Evolutionary conservation across 2,888 invertebrate species (phyloP), one percentile per base, ranked within the genome.

Genomic region (Oxycera nigricornis): DNA sequence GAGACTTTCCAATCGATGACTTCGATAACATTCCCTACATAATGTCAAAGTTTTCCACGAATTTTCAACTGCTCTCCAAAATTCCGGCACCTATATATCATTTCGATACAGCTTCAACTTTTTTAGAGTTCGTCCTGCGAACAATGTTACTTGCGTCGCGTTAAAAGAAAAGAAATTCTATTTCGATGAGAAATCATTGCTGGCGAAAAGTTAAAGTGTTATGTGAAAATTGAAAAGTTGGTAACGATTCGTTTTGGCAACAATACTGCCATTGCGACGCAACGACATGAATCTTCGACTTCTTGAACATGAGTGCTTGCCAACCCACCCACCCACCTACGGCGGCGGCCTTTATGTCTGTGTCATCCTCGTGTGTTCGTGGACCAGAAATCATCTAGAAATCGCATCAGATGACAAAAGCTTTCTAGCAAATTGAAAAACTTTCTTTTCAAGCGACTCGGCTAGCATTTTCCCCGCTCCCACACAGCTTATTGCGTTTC

Each of bases 401-500:
- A 46, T 14, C 24, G 26, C 46, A 67, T 67, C 67, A 52, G 39
- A 72, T 57, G 57, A 72, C 72, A 75, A 67, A 75, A 76, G 75
- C 76, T 73, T 73, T 76, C 72, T 72, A 50, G 61, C 26, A 76
- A 76, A 76, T 76, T 76, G 76, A 73, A 76, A 76, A 76, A 76
- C 46, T 76, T 76, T 76, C 30, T 59, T 2, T 46, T n/a, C n/a
- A n/a, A n/a, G n/a, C n/a, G n/a, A n/a, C n/a, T n/a, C n/a, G n/a
- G n/a, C n/a, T n/a, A n/a, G n/a, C n/a, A n/a, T n/a, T n/a, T n/a
- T n/a, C n/a, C n/a, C n/a, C n/a, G n/a, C n/a, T n/a, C n/a, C n/a
- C n/a, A n/a, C n/a, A n/a, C n/a, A n/a, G n/a, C n/a, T n/a, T n/a
- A n/a, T n/a, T n/a, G n/a, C n/a, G n/a, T n/a, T n/a, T n/a, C n/a